These are phyloP conservation scores for Sparus aurata DNA, from an alignment of 2,797 vertebrate genomes.

Conservation along the genomic window DNA sequence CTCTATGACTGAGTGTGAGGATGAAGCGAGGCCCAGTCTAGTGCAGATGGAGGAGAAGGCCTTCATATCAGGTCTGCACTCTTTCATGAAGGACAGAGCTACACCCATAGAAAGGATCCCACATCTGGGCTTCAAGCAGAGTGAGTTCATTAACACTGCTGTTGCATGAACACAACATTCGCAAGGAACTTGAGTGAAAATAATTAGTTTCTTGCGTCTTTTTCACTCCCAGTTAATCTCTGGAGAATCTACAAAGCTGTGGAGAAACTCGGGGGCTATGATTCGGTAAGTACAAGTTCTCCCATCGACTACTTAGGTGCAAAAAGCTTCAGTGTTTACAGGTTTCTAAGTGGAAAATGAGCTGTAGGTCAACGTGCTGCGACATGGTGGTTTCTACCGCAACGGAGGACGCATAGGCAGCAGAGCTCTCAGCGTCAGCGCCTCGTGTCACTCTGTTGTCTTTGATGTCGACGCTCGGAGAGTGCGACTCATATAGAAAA, in stretches of 20 bases:
- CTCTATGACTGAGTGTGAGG: slow-evolving; percentile 76
- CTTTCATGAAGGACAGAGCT: slow-evolving; percentile 93
- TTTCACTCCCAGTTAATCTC: slow-evolving; percentile 89
- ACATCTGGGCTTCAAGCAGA: slow-evolving; percentile 97
- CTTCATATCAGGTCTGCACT: slow-evolving; percentile 91
- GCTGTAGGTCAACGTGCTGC: slow-evolving; percentile 18
- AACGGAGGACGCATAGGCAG: slow-evolving; percentile 21
- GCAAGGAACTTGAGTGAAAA: background rate
- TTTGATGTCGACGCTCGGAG: slow-evolving; percentile 57
- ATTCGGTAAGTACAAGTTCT: slow-evolving; percentile 86
- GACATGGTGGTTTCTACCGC: slow-evolving; percentile 26
- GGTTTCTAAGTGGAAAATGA: slow-evolving; percentile 53
- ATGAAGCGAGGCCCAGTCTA: slow-evolving; percentile 56
- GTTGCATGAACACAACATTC: background rate
- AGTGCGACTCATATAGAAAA: slow-evolving; percentile 37
- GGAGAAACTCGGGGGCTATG: slow-evolving; percentile 94
- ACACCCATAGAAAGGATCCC: slow-evolving; percentile 97
- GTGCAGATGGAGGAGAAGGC: slow-evolving; percentile 87
- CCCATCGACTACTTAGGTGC: background rate
- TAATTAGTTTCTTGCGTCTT: background rate
- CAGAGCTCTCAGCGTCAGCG: slow-evolving; percentile 19
- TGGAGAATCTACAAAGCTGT: slow-evolving; percentile 97
- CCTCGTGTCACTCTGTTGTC: slow-evolving; percentile 1
- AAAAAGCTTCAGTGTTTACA: background rate
- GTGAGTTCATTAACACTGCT: slow-evolving; percentile 78